Percentiles rank a stretch among this genome's conserved stretches.
phyloP scores from a whole-genome alignment of 2,888 invertebrate species.

The Crocallis elinguaria region DNA sequence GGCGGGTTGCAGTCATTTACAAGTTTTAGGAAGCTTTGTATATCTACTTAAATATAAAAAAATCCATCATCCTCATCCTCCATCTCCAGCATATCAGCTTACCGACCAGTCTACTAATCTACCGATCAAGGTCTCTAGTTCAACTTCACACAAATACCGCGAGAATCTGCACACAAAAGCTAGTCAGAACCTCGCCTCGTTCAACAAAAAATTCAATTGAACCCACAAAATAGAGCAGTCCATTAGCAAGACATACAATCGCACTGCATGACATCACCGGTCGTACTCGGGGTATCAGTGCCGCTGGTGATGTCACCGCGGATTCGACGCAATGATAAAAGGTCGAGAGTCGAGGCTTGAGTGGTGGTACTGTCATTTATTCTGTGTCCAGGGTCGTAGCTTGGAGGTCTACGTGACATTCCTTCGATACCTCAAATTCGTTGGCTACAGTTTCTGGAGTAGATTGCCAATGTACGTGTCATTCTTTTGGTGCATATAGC shows the following conservation, averaged over 20 bases:
- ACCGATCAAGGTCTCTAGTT: background rate
- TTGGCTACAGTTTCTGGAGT: too few species aligned
- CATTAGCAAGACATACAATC: constrained; percentile 16
- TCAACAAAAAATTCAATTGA: constrained; percentile 19
- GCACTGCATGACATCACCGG: constrained; percentile 22
- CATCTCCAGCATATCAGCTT: too few species aligned
- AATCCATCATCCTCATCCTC: too few species aligned
- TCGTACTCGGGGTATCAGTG: constrained; percentile 2
- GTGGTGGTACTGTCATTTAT: background rate
- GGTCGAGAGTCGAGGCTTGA: constrained; percentile 36
- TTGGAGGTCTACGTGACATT: constrained; percentile 9
- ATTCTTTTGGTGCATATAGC: too few species aligned
- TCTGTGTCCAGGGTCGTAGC: too few species aligned
- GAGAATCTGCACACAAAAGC: background rate
- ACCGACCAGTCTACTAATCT: too few species aligned
- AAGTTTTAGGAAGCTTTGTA: too few species aligned
- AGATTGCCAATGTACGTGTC: too few species aligned
- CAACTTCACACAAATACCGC: background rate
- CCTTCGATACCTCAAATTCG: background rate
- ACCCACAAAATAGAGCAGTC: constrained; percentile 5
- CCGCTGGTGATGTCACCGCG: constrained; percentile 35
- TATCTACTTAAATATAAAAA: too few species aligned
- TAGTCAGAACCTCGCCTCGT: constrained; percentile 7
- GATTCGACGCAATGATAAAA: constrained; percentile 35
- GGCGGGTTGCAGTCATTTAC: too few species aligned